Conservation (phyloP, 1,140 invertebrate species). For the Marisa cornuarietis region DNA sequence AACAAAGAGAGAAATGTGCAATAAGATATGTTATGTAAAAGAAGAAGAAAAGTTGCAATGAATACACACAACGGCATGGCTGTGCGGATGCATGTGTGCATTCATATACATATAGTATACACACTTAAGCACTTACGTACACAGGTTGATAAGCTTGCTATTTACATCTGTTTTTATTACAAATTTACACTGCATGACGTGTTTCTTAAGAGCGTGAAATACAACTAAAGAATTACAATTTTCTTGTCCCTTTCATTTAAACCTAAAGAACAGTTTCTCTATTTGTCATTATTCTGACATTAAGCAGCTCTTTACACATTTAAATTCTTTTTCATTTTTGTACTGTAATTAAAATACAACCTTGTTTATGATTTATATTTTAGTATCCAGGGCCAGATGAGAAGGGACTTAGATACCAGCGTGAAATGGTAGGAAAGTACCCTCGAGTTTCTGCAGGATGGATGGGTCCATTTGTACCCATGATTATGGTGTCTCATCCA, state of each 20-base stretch:
- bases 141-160: too few relatives aligned
- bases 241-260: background rate
- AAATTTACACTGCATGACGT: too few relatives aligned
- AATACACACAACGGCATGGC: too few relatives aligned
- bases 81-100: too few relatives aligned
- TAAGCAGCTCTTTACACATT: background rate
- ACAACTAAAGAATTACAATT: too few relatives aligned
- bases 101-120: too few relatives aligned
- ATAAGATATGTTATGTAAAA: too few relatives aligned
- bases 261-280: background rate
- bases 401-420: slow-evolving; percentile 38
- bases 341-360: background rate
- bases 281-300: background rate
- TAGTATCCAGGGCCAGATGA: slow-evolving; percentile 50
- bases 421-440: slow-evolving; percentile 26
- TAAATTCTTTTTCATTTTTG: background rate
- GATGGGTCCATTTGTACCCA: slow-evolving; percentile 16
- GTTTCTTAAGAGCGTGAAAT: too few relatives aligned
- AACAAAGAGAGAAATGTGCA: too few relatives aligned
- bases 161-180: too few relatives aligned
- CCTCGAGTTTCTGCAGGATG: slow-evolving; percentile 25
- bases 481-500: slow-evolving; percentile 9
- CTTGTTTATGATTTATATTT: background rate
- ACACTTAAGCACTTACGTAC: too few relatives aligned
- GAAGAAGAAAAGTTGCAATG: too few relatives aligned